Conservation (phyloP, 2,797 vertebrate genomes). For the Chloroceryle inda region DNA sequence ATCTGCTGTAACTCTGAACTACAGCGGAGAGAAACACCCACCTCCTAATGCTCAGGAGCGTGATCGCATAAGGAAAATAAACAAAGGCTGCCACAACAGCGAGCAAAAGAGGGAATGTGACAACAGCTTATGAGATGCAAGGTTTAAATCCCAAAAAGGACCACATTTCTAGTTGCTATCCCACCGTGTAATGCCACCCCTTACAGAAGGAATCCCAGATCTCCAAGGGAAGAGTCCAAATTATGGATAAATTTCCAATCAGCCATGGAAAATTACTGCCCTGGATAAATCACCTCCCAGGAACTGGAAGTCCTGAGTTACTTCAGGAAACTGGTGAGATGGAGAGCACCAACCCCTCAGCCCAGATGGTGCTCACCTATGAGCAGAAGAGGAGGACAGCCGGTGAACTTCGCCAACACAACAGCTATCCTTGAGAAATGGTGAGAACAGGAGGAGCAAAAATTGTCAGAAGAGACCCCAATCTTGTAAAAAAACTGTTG, state of each 20-base stretch:
- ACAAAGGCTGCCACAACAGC: rapidly evolving
- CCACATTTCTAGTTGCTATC: background rate
- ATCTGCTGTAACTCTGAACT: background rate
- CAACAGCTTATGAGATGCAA: background rate
- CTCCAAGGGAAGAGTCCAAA: background rate
- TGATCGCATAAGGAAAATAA: rapidly evolving
- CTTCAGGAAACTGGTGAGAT: background rate
- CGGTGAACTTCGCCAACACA: background rate
- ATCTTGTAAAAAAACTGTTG: background rate
- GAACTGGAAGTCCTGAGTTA: too few relatives aligned
- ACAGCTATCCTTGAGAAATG: background rate
- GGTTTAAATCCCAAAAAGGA: background rate
- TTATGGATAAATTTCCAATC: background rate
- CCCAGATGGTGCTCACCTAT: background rate
- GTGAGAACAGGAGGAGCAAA: background rate
- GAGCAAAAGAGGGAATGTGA: background rate
- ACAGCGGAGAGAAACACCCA: background rate
- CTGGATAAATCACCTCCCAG: background rate
- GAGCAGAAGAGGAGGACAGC: background rate
- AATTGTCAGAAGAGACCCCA: background rate
- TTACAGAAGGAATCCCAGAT: background rate
- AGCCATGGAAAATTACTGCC: background rate
- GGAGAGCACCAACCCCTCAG: background rate
- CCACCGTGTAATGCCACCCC: background rate
- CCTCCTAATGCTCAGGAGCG: background rate